Evolutionary conservation across 37 sponge, comb jelly and placozoan genomes (phyloP).

Genomic region (Crambe crambe): DNA sequence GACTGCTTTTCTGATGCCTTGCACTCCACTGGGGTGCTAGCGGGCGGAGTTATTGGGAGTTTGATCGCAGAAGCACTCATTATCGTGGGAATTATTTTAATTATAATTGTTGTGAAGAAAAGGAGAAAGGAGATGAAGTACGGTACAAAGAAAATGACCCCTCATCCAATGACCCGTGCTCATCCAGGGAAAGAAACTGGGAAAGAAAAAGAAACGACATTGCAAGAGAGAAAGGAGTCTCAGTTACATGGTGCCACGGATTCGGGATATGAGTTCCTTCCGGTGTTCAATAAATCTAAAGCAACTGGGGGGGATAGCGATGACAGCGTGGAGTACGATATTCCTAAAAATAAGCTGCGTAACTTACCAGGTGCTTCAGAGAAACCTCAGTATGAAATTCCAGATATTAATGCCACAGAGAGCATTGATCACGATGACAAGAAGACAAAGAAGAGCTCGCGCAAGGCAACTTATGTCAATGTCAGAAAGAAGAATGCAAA

Average conservation of each 20-base stretch:
- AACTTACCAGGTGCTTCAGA: neutral
- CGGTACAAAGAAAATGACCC: neutral
- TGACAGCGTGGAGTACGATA: neutral
- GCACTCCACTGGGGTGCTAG: neutral
- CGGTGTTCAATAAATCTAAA: neutral
- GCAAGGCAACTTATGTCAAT: neutral
- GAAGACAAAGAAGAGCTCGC: neutral
- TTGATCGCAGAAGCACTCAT: neutral
- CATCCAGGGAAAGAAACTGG: neutral
- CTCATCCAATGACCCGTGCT: neutral
- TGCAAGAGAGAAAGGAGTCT: neutral
- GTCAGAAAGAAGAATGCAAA: too few relatives aligned
- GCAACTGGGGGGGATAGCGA: neutral
- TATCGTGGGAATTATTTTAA: neutral
- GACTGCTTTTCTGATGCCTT: neutral
- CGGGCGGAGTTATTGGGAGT: neutral
- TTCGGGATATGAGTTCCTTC: neutral
- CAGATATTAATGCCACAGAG: neutral
- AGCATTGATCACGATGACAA: too few relatives aligned
- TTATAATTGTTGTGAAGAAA: too few relatives aligned
- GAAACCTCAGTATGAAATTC: neutral
- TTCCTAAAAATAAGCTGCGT: neutral
- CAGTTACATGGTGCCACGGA: neutral
- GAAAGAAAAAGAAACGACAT: neutral
- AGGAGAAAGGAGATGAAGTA: neutral